Percentiles rank a stretch among this genome's conserved stretches.
phyloP scores from a whole-genome alignment of 2,797 vertebrate species.

The Gymnothorax javanicus region DNA sequence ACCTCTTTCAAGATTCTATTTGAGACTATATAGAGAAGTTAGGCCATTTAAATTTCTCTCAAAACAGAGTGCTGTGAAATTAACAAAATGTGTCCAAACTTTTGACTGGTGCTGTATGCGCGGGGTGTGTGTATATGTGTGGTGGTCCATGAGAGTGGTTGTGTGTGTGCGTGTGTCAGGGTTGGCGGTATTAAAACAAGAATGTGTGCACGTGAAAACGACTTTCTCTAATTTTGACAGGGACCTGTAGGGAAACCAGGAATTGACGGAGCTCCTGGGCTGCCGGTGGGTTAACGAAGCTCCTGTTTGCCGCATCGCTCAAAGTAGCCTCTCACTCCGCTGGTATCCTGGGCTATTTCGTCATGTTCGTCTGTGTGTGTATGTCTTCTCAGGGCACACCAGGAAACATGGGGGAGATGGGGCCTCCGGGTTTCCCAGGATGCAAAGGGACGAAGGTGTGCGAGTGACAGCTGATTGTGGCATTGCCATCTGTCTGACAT shows the following conservation, averaged over 20 bases:
- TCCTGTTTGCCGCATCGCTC: background rate
- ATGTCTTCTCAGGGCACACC: constrained; percentile 74
- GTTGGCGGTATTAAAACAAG: too few species aligned
- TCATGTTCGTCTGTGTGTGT: background rate
- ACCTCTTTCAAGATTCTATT: too few species aligned
- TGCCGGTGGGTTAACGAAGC: constrained; percentile 56
- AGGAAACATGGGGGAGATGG: constrained; percentile 73
- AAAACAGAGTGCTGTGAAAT: too few species aligned
- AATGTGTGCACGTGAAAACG: background rate
- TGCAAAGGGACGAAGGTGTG: constrained; percentile 90
- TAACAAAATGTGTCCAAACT: too few species aligned
- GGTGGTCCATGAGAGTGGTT: background rate
- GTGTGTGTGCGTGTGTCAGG: background rate
- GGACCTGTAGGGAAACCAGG: constrained; percentile 77
- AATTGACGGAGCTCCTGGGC: constrained; percentile 70
- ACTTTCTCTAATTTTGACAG: constrained; percentile 46
- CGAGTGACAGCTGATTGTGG: background rate
- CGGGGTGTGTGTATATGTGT: background rate
- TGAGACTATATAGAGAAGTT: too few species aligned
- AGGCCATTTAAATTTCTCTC: too few species aligned
- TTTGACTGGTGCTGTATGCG: background rate
- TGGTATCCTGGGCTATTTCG: background rate
- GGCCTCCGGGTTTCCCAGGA: constrained; percentile 77
- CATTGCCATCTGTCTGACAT: constrained; percentile 16
- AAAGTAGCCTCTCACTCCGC: background rate